Evolutionary conservation across 92 coral and sea anemone species (phyloP).

Genomic region (Heliopora coerulea): DNA sequence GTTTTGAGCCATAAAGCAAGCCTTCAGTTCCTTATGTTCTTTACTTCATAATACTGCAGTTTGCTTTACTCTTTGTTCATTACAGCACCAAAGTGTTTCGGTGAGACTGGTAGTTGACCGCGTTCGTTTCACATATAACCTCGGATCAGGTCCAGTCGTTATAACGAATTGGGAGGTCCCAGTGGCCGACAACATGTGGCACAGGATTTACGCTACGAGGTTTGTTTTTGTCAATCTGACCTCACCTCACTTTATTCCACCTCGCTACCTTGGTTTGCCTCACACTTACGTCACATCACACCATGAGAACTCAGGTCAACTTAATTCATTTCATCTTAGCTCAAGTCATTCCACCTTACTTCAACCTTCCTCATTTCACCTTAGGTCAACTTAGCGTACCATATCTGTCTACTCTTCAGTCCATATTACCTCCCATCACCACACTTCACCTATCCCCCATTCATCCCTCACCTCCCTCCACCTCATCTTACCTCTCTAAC

Average conservation of each 20-base stretch:
- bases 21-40: too few species aligned
- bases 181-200: conserved; percentile 75
- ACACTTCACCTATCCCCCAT: too few species aligned
- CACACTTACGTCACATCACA: too few species aligned
- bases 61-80: neutral
- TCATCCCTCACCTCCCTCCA: too few species aligned
- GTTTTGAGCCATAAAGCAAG: too few species aligned
- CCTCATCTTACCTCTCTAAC: too few species aligned
- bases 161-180: conserved; percentile 82
- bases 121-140: conserved; percentile 75
- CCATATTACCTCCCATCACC: too few species aligned
- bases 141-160: conserved; percentile 67
- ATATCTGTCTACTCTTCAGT: too few species aligned
- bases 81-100: conserved; percentile 37
- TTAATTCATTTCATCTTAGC: neutral
- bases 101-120: conserved; percentile 13
- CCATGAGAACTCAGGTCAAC: neutral
- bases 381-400: too few species aligned
- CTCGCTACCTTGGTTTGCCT: too few species aligned
- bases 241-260: neutral
- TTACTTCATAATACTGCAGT: too few species aligned
- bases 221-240: conserved; percentile 18
- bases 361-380: neutral
- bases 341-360: neutral
- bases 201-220: conserved; percentile 95